Conservation (phyloP, 2,113 vertebrate genomes). For the Rhynchomys soricoides region DNA sequence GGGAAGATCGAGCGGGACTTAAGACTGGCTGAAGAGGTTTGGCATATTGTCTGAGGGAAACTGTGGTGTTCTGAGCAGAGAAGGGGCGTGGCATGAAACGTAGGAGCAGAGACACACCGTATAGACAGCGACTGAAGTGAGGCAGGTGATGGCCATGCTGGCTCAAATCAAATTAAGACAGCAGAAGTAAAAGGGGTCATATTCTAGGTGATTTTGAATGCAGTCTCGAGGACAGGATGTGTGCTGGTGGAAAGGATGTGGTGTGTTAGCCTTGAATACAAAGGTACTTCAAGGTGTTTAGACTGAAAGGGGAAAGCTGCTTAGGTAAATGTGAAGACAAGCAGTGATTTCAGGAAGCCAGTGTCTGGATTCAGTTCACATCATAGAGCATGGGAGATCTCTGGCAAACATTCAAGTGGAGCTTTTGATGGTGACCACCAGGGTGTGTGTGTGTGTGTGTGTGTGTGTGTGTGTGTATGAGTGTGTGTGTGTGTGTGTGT, state of each 20-base stretch:
- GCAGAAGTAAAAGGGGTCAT: not conserved
- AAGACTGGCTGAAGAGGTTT: not conserved
- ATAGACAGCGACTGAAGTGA: not conserved
- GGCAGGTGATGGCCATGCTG: not conserved
- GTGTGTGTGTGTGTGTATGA: too few species aligned
- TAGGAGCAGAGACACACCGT: not conserved
- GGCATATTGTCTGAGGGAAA: not conserved
- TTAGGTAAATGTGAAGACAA: not conserved
- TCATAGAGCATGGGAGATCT: not conserved
- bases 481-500: too few species aligned
- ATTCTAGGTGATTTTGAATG: not conserved
- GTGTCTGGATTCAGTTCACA: not conserved
- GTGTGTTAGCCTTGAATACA: not conserved
- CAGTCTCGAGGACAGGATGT: fast-evolving
- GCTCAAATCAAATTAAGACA: not conserved
- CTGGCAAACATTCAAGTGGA: not conserved
- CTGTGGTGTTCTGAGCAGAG: not conserved
- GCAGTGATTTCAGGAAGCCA: not conserved
- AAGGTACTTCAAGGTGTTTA: not conserved
- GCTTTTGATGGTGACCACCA: not conserved
- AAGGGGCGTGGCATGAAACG: not conserved
- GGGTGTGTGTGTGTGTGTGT: not conserved
- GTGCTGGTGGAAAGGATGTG: not conserved
- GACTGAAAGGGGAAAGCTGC: not conserved
- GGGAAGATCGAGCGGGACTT: not conserved